Percentiles rank a stretch among this genome's conserved stretches.
Evolutionary conservation across 2,888 invertebrate genomes (phyloP).

Genomic region (Philonicus albiceps): DNA sequence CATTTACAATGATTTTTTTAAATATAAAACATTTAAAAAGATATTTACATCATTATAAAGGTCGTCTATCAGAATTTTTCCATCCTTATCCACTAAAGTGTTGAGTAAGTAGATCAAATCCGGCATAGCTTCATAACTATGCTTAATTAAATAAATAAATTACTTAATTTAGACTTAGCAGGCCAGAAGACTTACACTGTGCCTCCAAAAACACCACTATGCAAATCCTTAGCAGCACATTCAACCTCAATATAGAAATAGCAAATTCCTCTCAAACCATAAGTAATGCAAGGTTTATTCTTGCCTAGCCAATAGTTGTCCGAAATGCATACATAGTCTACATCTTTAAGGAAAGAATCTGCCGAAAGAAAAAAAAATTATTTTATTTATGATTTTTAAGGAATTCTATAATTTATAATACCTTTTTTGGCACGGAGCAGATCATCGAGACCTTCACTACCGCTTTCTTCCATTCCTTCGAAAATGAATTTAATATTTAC

Average conservation of each 20-base stretch:
- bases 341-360: constrained; percentile 77
- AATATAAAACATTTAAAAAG: no score
- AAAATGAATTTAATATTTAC: constrained; percentile 88
- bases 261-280: constrained; percentile 92
- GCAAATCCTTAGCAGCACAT: constrained; percentile 91
- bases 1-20: no score
- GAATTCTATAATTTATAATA: not conserved
- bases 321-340: constrained; percentile 96
- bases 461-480: constrained; percentile 98
- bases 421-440: constrained; percentile 73
- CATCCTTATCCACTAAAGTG: constrained; percentile 84
- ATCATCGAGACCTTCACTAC: constrained; percentile 94
- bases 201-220: constrained; percentile 96
- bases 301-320: constrained; percentile 99
- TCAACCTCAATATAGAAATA: constrained; percentile 90
- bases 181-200: constrained; percentile 73
- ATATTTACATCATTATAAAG: constrained; percentile 79
- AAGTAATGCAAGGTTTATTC: constrained; percentile 96
- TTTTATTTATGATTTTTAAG: not conserved
- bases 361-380: not conserved
- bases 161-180: not conserved
- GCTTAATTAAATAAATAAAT: constrained; percentile 56
- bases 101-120: constrained; percentile 89
- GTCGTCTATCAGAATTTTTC: constrained; percentile 83
- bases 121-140: constrained; percentile 80